Conservation (phyloP, 2,888 invertebrate genomes). For the Lingula anatina region DNA sequence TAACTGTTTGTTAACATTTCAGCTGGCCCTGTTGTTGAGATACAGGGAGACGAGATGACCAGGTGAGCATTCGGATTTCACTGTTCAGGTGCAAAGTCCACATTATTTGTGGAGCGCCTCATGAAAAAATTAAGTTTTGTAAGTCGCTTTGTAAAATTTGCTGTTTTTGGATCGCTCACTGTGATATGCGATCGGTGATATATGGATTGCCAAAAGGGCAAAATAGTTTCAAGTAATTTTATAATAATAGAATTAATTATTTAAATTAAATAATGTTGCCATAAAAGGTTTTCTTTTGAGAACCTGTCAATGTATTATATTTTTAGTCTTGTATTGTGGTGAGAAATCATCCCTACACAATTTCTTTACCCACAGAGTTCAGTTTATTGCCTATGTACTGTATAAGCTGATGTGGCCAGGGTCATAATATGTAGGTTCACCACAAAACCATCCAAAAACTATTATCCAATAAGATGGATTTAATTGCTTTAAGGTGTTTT, state of each 20-base stretch:
- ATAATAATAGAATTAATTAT: no score
- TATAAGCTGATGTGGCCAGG: no score
- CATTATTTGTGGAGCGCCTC: not conserved
- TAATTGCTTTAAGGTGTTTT: no score
- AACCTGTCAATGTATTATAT: not conserved
- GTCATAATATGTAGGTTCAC: no score
- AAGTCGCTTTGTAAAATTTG: no score
- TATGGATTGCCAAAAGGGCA: not conserved
- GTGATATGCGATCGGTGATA: not conserved
- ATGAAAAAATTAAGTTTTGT: not conserved
- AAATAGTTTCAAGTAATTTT: no score
- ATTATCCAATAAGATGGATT: no score
- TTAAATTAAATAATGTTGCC: not conserved
- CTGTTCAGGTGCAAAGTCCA: not conserved
- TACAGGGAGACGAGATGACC: conserved; percentile 58
- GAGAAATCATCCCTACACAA: no score
- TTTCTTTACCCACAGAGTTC: no score
- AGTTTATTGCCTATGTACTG: no score
- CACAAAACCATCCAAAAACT: no score
- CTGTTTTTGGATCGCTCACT: not conserved
- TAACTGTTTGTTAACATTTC: conserved; percentile 8
- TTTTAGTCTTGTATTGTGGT: no score
- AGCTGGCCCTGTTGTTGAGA: conserved; percentile 54
- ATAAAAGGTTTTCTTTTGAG: not conserved
- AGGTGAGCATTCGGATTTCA: conserved; percentile 29